Conservation (phyloP, 2,888 invertebrate genomes). For the Oconnorella tubifera region DNA sequence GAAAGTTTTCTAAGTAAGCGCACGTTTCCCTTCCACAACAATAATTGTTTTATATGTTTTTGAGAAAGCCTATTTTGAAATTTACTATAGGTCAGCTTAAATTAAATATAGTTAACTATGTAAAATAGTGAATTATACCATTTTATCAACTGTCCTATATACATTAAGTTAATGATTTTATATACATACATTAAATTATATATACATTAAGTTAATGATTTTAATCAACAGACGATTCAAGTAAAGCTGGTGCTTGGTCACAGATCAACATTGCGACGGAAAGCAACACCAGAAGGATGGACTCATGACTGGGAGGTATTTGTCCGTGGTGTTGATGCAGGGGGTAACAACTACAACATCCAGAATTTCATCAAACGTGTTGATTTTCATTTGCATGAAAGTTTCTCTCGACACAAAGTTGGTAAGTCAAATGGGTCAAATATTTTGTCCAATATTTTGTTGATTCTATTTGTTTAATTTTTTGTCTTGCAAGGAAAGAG, state of each 20-base stretch:
- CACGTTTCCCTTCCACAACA: too few species aligned
- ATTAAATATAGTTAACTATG: too few species aligned
- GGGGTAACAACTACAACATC: slow-evolving; percentile 72
- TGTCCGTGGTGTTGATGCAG: slow-evolving; percentile 76
- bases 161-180: too few species aligned
- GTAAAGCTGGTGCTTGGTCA: slow-evolving; percentile 91
- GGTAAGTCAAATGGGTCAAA: slow-evolving; percentile 62
- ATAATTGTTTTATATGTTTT: too few species aligned
- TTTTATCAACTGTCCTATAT: too few species aligned
- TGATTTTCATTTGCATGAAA: slow-evolving; percentile 83
- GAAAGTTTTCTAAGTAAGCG: too few species aligned
- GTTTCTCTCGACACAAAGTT: slow-evolving; percentile 86
- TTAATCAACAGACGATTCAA: slow-evolving; percentile 62
- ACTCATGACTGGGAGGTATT: slow-evolving; percentile 98
- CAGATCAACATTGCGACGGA: slow-evolving; percentile 74
- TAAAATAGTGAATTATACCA: too few species aligned
- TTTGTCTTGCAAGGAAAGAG: too few species aligned
- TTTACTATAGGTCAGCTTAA: too few species aligned
- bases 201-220: too few species aligned
- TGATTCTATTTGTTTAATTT: background rate
- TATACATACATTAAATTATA: too few species aligned
- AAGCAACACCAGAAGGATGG: slow-evolving; percentile 81
- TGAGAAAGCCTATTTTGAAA: too few species aligned
- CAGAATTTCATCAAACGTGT: slow-evolving; percentile 85
- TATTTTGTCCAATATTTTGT: background rate